Conservation (phyloP, 1,140 invertebrate genomes). For the Zaprionus africanus region DNA sequence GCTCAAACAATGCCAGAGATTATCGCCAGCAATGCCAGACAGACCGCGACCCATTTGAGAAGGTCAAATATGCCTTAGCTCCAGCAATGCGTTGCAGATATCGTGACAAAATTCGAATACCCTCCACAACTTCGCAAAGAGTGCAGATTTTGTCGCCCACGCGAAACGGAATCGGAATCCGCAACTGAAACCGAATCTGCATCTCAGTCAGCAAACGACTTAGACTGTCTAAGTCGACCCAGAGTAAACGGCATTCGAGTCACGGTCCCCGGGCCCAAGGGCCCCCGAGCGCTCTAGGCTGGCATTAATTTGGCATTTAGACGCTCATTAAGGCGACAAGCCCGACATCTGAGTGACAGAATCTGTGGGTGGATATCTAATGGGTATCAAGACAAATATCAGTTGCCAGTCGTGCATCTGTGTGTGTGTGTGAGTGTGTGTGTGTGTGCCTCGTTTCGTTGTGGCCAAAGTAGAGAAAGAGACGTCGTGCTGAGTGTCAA, state of each 20-base stretch:
- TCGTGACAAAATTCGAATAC: neutral
- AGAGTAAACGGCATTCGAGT: slow-evolving; percentile 34
- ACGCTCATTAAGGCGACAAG: slow-evolving; percentile 68
- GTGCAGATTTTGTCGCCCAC: slow-evolving; percentile 58
- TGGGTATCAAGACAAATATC: slow-evolving; percentile 21
- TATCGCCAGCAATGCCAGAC: neutral
- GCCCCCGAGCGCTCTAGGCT: slow-evolving; percentile 20
- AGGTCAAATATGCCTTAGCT: neutral
- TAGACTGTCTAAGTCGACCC: slow-evolving; percentile 16
- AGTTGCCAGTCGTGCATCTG: neutral
- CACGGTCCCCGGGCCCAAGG: slow-evolving; percentile 42
- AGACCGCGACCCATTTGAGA: neutral
- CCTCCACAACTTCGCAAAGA: neutral
- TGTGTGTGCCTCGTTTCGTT: neutral
- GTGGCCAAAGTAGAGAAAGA: neutral
- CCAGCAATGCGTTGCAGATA: neutral
- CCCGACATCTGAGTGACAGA: slow-evolving; percentile 60
- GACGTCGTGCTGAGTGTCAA: slow-evolving; percentile 2
- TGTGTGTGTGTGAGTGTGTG: no score
- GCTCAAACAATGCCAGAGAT: neutral
- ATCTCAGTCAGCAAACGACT: slow-evolving; percentile 1
- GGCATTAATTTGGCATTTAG: slow-evolving; percentile 73
- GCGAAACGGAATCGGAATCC: slow-evolving; percentile 16
- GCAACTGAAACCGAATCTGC: slow-evolving; percentile 16
- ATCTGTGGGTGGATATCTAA: slow-evolving; percentile 58